These are phyloP conservation scores for Melanocharis versteri DNA, from an alignment of 2,113 vertebrate species.

Conservation along the genomic window DNA sequence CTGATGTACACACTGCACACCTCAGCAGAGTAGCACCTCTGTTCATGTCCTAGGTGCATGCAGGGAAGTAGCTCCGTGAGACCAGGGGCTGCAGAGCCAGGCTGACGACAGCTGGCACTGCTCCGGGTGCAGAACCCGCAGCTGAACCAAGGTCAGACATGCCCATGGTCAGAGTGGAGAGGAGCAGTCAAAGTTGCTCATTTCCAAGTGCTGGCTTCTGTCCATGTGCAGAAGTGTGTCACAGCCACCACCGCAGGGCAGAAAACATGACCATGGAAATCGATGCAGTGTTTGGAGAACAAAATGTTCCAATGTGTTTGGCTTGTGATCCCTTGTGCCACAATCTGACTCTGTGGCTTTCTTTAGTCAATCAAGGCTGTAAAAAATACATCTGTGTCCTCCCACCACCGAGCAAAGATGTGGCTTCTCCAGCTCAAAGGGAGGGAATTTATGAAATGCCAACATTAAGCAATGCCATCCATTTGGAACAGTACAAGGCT, in stretches of 20 bases:
- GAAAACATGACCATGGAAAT: not conserved
- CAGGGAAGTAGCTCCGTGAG: not conserved
- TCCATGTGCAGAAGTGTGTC: not conserved
- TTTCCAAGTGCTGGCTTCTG: not conserved
- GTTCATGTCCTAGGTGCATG: not conserved
- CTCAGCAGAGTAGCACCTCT: fast-evolving
- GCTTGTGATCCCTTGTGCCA: not conserved
- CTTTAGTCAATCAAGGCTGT: not conserved
- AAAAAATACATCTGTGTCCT: not conserved
- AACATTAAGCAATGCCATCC: not conserved
- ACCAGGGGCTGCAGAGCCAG: not conserved
- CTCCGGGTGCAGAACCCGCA: fast-evolving
- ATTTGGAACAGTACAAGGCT: not conserved
- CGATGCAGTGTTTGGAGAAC: not conserved
- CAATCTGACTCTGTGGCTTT: not conserved
- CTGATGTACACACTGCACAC: too few species aligned
- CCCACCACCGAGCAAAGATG: not conserved
- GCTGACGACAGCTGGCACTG: not conserved
- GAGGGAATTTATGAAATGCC: not conserved
- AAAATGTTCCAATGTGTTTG: not conserved
- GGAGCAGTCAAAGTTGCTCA: not conserved
- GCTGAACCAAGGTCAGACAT: not conserved
- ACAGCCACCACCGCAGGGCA: not conserved
- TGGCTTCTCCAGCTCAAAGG: not conserved
- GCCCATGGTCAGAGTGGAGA: not conserved